These are phyloP conservation scores for Acinonyx jubatus DNA, from an alignment of 2,113 vertebrate species.

Conservation along the genomic window DNA sequence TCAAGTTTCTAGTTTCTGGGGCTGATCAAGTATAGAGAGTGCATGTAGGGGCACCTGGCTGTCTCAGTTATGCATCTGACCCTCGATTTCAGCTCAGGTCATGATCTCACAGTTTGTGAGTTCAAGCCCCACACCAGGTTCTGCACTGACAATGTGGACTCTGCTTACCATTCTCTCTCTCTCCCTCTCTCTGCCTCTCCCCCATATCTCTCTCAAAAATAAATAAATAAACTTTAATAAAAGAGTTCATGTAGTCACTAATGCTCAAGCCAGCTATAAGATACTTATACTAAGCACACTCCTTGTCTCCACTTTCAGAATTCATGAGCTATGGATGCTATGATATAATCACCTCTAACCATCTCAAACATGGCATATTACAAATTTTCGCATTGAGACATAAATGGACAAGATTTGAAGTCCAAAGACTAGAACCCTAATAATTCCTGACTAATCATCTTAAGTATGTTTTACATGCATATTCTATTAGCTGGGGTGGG, in stretches of 20 bases:
- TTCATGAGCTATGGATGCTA: background rate
- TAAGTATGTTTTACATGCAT: background rate
- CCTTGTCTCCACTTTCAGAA: background rate
- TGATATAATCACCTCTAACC: background rate
- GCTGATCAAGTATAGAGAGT: background rate
- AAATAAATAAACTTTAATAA: too few relatives aligned
- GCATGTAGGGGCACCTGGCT: too few relatives aligned
- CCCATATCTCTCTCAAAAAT: too few relatives aligned
- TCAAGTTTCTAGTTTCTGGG: background rate
- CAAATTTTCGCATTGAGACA: background rate
- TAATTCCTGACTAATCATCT: background rate
- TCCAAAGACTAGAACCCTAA: background rate
- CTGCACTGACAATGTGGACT: too few relatives aligned
- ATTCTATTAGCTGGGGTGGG: background rate
- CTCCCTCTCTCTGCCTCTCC: too few relatives aligned
- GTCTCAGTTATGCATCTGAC: too few relatives aligned
- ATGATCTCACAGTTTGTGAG: too few relatives aligned
- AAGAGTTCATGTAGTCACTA: background rate
- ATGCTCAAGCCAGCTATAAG: background rate
- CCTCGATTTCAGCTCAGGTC: too few relatives aligned
- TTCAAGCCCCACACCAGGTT: too few relatives aligned
- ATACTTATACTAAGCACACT: background rate
- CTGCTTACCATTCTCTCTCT: too few relatives aligned
- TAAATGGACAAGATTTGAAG: background rate
- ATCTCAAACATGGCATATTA: background rate